Conservation (phyloP, 2,113 vertebrate species). For the Ivindomyrus marchei region DNA sequence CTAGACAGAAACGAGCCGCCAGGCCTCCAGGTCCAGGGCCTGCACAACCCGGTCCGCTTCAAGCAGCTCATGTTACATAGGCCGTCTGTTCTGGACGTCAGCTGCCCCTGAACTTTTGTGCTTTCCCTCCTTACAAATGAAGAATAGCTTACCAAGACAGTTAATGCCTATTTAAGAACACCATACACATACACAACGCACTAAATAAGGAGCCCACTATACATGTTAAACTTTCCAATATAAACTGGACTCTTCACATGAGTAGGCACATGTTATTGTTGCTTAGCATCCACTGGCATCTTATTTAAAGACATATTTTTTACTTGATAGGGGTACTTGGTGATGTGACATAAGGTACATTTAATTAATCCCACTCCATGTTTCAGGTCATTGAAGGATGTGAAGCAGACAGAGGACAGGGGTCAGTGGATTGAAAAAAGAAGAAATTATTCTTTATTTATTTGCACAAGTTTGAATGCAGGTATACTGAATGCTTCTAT, state of each 20-base stretch:
- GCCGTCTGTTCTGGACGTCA: neutral
- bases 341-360: neutral
- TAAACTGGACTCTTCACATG: neutral
- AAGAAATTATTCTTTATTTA: neutral
- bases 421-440: neutral
- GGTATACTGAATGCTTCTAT: neutral
- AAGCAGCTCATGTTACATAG: neutral
- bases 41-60: neutral
- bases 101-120: neutral
- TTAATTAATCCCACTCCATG: neutral
- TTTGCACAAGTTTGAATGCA: neutral
- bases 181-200: neutral
- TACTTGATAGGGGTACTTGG: neutral
- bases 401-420: neutral
- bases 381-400: neutral
- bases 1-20: neutral
- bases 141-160: neutral
- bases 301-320: neutral
- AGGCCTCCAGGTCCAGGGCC: neutral
- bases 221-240: neutral
- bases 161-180: neutral
- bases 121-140: neutral
- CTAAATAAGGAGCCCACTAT: neutral
- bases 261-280: neutral
- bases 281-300: neutral